phyloP scores from a whole-genome alignment of 2,797 vertebrate species.

The Sphenopsis melanotis region DNA sequence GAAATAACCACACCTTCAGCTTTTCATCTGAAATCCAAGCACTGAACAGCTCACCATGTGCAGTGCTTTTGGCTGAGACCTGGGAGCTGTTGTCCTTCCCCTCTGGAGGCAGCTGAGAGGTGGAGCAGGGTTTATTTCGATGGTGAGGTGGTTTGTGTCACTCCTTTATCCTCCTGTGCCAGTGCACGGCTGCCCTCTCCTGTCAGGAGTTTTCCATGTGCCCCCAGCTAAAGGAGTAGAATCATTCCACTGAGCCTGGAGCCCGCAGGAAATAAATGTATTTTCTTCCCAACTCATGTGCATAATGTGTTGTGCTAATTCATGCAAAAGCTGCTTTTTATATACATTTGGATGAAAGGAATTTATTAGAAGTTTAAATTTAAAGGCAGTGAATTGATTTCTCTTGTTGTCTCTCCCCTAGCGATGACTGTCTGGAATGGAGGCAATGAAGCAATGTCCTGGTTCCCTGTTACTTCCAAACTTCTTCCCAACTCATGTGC shows the following conservation, averaged over 20 bases:
- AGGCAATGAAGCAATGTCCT: conserved; percentile 93
- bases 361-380: neutral
- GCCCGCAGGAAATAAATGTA: neutral
- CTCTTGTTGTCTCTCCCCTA: neutral
- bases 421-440: conserved; percentile 93
- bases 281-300: neutral
- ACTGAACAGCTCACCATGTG: neutral
- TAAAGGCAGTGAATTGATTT: neutral
- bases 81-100: neutral
- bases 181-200: conserved; percentile 50
- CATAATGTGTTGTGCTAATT: neutral
- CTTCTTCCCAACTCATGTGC: neutral
- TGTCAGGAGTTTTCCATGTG: neutral
- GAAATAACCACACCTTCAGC: neutral
- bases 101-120: neutral
- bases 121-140: neutral
- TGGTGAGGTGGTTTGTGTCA: neutral
- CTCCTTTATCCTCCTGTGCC: neutral
- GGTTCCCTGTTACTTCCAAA: conserved; percentile 85
- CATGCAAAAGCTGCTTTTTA: neutral
- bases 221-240: neutral
- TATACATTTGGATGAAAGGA: neutral
- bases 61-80: neutral
- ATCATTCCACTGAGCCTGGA: neutral
- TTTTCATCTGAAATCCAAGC: neutral